phyloP scores from a whole-genome alignment of 2,888 invertebrate species.

The Temnothorax ravouxi region DNA sequence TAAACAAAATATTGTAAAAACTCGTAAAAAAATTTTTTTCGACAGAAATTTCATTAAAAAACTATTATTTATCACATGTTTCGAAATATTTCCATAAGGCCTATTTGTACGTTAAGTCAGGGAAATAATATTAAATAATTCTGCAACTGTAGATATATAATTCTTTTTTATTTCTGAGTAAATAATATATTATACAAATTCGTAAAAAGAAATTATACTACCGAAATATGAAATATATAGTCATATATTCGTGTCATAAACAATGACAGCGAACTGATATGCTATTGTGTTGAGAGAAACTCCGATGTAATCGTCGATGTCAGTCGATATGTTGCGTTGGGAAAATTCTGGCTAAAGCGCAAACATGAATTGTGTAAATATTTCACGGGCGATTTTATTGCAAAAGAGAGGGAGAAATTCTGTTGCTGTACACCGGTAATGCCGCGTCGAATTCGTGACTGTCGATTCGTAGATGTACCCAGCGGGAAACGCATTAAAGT shows the following conservation, averaged over 20 bases:
- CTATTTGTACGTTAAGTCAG: neutral
- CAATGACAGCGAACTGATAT: slow-evolving; percentile 1
- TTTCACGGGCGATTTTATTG: slow-evolving; percentile 50
- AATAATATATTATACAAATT: neutral
- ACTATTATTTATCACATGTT: neutral
- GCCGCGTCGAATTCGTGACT: slow-evolving; percentile 54
- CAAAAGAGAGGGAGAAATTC: slow-evolving; percentile 50
- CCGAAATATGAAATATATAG: neutral
- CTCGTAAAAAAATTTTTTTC: neutral
- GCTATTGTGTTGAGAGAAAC: slow-evolving; percentile 5
- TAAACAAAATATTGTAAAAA: neutral
- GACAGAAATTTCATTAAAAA: neutral
- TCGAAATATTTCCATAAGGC: neutral
- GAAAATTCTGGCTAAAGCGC: slow-evolving; percentile 31
- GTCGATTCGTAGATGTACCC: slow-evolving; percentile 54
- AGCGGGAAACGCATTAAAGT: slow-evolving; percentile 61
- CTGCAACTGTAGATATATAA: neutral
- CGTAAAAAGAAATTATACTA: neutral
- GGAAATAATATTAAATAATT: neutral
- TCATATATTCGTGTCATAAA: neutral
- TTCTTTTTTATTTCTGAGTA: neutral
- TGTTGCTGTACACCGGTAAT: slow-evolving; percentile 33
- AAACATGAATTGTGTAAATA: slow-evolving; percentile 54
- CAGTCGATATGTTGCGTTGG: slow-evolving; percentile 13
- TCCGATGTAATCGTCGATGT: slow-evolving; percentile 36